phyloP scores from a whole-genome alignment of 2,888 invertebrate species.

The Rambutsinella grinnellia region DNA sequence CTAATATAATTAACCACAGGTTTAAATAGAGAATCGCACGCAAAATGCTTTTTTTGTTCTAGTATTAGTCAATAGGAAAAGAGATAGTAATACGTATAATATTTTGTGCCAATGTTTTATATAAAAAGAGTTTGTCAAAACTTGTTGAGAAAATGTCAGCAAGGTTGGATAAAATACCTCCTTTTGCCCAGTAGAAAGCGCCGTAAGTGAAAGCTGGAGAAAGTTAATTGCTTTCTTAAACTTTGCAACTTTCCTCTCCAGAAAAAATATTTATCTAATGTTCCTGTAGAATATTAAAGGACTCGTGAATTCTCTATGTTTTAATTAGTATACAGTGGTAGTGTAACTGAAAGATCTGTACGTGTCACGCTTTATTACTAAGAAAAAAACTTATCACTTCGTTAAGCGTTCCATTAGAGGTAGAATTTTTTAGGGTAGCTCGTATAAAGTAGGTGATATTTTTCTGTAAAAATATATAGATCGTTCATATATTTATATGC shows the following conservation, averaged over 20 bases:
- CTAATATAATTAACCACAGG: background rate
- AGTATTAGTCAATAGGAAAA: too few species aligned
- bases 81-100: too few species aligned
- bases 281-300: conserved; percentile 29
- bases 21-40: too few species aligned
- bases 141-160: too few species aligned
- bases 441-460: conserved; percentile 9
- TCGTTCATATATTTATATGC: background rate
- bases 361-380: conserved; percentile 44
- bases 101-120: conserved; percentile 45
- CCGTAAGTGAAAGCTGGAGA: too few species aligned
- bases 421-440: conserved; percentile 18
- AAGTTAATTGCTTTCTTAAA: too few species aligned
- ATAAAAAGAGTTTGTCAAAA: too few species aligned
- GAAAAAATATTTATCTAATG: conserved; percentile 7
- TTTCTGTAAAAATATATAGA: background rate
- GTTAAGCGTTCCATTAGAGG: conserved; percentile 30
- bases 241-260: background rate
- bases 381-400: conserved; percentile 12
- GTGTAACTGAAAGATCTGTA: conserved; percentile 53
- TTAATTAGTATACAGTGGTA: background rate
- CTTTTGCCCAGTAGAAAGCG: too few species aligned
- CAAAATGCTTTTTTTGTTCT: too few species aligned
- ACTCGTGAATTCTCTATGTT: conserved; percentile 22
- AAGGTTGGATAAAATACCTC: too few species aligned